Percentiles rank a stretch among this genome's conserved stretches.
phyloP scores from a whole-genome alignment of 64 coral and sea anemone genomes.

The Exaiptasia diaphana region DNA sequence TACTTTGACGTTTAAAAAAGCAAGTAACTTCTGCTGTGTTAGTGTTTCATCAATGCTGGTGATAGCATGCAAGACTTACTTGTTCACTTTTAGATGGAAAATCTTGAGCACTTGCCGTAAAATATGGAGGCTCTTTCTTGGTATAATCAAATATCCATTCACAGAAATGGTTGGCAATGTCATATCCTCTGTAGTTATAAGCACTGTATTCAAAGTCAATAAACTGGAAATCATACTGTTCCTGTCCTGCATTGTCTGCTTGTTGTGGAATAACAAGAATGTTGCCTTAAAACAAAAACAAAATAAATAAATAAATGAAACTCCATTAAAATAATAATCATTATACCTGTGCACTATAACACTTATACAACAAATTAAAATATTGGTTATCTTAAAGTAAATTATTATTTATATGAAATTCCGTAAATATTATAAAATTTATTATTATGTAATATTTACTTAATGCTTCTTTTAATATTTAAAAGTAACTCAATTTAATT shows the following conservation, averaged over 20 bases:
- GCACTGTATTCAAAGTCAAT: slow-evolving; percentile 55
- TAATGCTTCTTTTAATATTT: no score
- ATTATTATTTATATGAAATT: no score
- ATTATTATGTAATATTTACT: no score
- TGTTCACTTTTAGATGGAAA: slow-evolving; percentile 71
- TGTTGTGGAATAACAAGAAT: slow-evolving; percentile 40
- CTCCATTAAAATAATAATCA: no score
- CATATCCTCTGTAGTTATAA: slow-evolving; percentile 60
- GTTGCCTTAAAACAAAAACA: slow-evolving; percentile 23
- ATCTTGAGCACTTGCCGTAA: not conserved
- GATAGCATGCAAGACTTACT: slow-evolving; percentile 5
- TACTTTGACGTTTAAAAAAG: not conserved
- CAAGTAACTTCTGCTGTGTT: not conserved
- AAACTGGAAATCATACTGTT: slow-evolving; percentile 39
- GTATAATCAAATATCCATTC: slow-evolving; percentile 76
- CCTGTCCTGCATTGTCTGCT: not conserved
- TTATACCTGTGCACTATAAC: no score
- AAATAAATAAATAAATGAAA: not conserved
- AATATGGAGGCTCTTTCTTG: slow-evolving; percentile 38
- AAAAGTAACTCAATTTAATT: no score
- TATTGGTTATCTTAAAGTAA: no score
- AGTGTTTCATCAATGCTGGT: no score
- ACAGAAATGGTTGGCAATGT: slow-evolving; percentile 83
- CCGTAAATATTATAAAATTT: no score
- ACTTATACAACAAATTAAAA: not conserved